phyloP scores from a whole-genome alignment of 2,797 vertebrate genomes.

The Cichlasoma orientale region DNA sequence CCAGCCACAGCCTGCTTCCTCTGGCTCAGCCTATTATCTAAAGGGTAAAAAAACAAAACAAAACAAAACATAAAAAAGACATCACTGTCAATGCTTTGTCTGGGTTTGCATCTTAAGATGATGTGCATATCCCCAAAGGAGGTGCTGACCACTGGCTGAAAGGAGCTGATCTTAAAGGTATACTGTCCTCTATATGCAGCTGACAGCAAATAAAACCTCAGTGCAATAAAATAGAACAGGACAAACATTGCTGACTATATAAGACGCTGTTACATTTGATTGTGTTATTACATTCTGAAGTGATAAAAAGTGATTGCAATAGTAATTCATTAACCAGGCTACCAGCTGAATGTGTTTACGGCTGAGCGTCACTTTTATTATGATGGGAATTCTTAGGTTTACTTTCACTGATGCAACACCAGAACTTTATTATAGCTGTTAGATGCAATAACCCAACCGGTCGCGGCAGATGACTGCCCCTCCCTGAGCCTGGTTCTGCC shows the following conservation, averaged over 20 bases:
- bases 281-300: neutral
- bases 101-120: neutral
- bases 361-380: neutral
- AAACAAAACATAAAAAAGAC: neutral
- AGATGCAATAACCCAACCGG: neutral
- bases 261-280: neutral
- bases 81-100: neutral
- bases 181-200: neutral
- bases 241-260: neutral
- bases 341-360: neutral
- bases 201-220: neutral
- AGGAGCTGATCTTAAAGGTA: neutral
- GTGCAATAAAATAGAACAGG: neutral
- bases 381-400: neutral
- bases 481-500: too few relatives aligned
- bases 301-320: neutral
- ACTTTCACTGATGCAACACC: neutral
- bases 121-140: neutral
- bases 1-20: neutral
- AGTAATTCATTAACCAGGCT: neutral
- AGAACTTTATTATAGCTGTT: neutral
- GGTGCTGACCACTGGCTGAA: neutral
- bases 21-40: neutral
- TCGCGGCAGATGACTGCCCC: too few relatives aligned
- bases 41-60: neutral